These are phyloP conservation scores for Alcedo quadribrachys DNA, from an alignment of 2,797 vertebrate species.

Conservation along the genomic window DNA sequence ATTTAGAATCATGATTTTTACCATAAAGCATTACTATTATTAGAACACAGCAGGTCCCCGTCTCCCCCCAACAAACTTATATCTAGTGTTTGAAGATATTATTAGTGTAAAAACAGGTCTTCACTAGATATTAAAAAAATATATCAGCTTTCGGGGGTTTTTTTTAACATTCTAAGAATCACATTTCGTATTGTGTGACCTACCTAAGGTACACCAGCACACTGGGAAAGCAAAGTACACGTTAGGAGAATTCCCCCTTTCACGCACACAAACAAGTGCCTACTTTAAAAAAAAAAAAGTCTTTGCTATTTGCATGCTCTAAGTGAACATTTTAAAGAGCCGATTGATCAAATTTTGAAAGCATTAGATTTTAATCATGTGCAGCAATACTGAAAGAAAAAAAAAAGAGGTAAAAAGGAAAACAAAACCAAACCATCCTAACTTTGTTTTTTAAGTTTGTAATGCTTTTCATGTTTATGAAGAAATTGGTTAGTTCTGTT, in stretches of 20 bases:
- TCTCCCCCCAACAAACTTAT: not conserved
- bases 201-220: constrained; percentile 3
- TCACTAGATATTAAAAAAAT: not conserved
- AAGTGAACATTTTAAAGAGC: not conserved
- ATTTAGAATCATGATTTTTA: not conserved
- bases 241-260: not conserved
- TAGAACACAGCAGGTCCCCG: not conserved
- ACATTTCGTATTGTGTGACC: not conserved
- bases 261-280: not conserved
- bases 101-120: not conserved
- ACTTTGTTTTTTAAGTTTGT: not conserved
- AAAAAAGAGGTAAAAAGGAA: not conserved
- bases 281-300: not conserved
- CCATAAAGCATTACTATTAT: not conserved
- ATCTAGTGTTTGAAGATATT: not conserved
- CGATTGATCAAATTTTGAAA: constrained; percentile 22
- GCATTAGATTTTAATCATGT: not conserved
- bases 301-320: not conserved
- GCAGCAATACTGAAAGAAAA: not conserved
- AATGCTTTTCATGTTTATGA: not conserved
- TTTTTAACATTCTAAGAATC: not conserved
- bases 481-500: not conserved
- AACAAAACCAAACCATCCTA: not conserved
- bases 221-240: not conserved
- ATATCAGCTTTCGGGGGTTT: too few species aligned